Evolutionary conservation across 2,797 vertebrate genomes (phyloP).

Genomic region (Euphonia xanthogaster): DNA sequence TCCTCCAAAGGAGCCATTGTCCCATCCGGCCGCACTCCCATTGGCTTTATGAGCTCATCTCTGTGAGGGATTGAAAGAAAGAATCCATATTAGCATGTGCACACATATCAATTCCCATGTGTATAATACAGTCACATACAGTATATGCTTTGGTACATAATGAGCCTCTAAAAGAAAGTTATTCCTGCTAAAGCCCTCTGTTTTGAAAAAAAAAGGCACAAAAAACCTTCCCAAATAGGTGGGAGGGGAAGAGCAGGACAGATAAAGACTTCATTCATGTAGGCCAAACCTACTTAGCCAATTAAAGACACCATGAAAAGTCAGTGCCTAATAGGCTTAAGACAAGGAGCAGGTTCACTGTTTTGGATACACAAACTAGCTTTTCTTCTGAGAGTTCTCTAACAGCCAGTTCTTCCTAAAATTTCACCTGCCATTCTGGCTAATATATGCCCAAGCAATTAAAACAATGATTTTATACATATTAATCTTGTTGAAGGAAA

Average conservation of each 20-base stretch:
- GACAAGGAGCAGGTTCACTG: slow-evolving; percentile 64
- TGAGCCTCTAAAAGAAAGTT: slow-evolving; percentile 66
- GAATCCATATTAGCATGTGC: slow-evolving; percentile 60
- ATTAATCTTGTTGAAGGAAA: slow-evolving; percentile 35
- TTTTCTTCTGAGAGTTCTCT: slow-evolving; percentile 11
- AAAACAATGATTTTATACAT: not conserved
- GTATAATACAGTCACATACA: slow-evolving; percentile 30
- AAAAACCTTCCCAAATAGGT: slow-evolving; percentile 61
- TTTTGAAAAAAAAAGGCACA: slow-evolving; percentile 70
- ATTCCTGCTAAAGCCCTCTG: slow-evolving; percentile 53
- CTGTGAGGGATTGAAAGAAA: slow-evolving; percentile 78
- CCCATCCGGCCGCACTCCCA: slow-evolving; percentile 92
- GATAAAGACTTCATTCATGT: slow-evolving; percentile 73
- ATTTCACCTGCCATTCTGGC: slow-evolving; percentile 34
- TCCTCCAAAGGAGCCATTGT: slow-evolving; percentile 93
- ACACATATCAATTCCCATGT: slow-evolving; percentile 20
- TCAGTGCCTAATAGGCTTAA: slow-evolving; percentile 69
- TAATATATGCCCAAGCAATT: not conserved
- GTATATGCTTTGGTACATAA: not conserved
- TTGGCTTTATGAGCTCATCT: slow-evolving; percentile 93
- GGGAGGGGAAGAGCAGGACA: slow-evolving; percentile 36
- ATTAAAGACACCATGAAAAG: slow-evolving; percentile 74
- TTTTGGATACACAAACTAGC: slow-evolving; percentile 46
- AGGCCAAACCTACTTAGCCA: slow-evolving; percentile 72
- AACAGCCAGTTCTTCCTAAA: slow-evolving; percentile 16